These are phyloP conservation scores for Hyposoter dolosus DNA, from an alignment of 2,888 invertebrate species.

Conservation along the genomic window DNA sequence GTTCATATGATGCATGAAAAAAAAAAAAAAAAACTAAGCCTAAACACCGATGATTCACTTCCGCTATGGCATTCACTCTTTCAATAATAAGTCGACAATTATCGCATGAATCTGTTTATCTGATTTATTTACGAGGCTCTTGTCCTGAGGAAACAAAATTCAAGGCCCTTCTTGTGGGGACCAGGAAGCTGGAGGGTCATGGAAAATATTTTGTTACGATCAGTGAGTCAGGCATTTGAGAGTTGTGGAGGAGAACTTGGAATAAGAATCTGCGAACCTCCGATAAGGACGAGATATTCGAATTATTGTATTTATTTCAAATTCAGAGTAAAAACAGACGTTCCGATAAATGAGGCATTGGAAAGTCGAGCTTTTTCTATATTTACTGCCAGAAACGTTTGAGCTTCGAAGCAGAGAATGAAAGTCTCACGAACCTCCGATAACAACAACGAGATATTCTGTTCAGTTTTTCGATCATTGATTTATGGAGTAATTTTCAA, in stretches of 20 bases:
- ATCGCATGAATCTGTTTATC: conserved; percentile 18
- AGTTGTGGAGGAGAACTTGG: too few species aligned
- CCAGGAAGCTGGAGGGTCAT: neutral
- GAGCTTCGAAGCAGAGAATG: neutral
- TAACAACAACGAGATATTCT: neutral
- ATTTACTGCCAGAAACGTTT: neutral
- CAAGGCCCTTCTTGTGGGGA: too few species aligned
- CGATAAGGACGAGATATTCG: neutral
- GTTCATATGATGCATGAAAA: conserved; percentile 27
- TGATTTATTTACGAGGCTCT: conserved; percentile 10
- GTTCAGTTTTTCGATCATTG: neutral
- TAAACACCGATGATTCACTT: conserved; percentile 59
- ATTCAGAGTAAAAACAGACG: neutral
- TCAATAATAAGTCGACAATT: conserved; percentile 42
- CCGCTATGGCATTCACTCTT: conserved; percentile 52
- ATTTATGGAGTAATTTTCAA: neutral
- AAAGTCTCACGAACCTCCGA: neutral
- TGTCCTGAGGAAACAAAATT: neutral
- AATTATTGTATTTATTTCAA: neutral
- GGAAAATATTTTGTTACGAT: too few species aligned
- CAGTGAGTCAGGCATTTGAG: too few species aligned
- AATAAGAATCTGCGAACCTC: neutral
- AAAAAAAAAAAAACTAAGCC: conserved; percentile 40
- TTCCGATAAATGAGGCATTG: neutral
- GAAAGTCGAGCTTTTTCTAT: neutral